phyloP scores from a whole-genome alignment of 2,113 vertebrate species.

The Corythaeola cristata region DNA sequence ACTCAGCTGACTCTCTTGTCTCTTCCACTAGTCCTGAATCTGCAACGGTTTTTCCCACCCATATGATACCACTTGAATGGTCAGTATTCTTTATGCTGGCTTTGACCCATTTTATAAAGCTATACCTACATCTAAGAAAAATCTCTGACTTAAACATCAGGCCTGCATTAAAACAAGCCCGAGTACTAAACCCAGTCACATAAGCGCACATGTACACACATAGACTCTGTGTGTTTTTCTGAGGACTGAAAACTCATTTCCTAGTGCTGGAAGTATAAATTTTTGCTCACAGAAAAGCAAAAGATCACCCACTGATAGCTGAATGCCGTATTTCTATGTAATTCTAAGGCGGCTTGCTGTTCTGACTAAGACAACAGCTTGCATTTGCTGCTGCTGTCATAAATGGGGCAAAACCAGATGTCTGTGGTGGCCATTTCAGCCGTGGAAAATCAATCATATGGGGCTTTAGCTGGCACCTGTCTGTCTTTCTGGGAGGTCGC shows the following conservation, averaged over 20 bases:
- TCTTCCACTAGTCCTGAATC: not conserved
- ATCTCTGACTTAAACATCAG: not conserved
- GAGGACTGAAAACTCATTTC: not conserved
- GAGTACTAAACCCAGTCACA: not conserved
- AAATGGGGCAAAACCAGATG: conserved; percentile 46
- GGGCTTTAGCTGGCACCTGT: conserved; percentile 67
- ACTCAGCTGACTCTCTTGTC: not conserved
- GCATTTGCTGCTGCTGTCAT: not conserved
- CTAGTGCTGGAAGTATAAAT: not conserved
- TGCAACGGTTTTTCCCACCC: not conserved
- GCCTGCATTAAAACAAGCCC: not conserved
- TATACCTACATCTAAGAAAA: not conserved
- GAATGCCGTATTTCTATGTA: not conserved
- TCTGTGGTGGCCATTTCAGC: conserved; percentile 41
- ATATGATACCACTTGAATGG: not conserved
- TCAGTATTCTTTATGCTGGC: not conserved
- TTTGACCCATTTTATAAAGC: not conserved
- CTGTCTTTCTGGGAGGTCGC: conserved; percentile 63
- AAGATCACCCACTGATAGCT: not conserved
- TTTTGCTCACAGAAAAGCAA: not conserved
- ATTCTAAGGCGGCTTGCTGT: not conserved
- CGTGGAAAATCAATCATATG: conserved; percentile 65
- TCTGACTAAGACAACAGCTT: not conserved
- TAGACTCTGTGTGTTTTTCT: not conserved
- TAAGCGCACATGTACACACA: fast-evolving